Base-by-base conservation (phyloP, 2,888 invertebrate species). In the Podabrus alpinus region DNA sequence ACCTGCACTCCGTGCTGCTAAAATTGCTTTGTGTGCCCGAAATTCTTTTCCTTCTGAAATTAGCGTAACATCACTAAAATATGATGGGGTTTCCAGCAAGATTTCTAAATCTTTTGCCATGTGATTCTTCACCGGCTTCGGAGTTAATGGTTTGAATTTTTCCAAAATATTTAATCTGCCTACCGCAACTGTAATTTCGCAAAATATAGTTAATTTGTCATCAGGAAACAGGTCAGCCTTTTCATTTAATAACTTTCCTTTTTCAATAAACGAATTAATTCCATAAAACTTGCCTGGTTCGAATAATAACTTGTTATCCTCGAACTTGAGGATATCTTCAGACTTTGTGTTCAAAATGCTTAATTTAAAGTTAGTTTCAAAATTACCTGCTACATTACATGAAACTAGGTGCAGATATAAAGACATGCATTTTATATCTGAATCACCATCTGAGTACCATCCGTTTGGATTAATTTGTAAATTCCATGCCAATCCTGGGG, bases 241-340 rank as follows among this genome's bases (percentile, higher is more conserved):
- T 90, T 99, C 99, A 88, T 99, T 99, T 88, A 99, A 90, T 79
- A 99, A 92, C 89, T 99, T 99, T 89, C 99, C 99, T 89, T 99
- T 92, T 86, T 99, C 92, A 81, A 99, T 99, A 88, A 99, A 99
- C 89, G 99, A 99, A 90, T 99, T 99, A 91, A 99, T 99, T 76
- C 99, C 99, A 99, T 99, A 99, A 91, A 99, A 99, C 90, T 99
- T 99, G 83, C 99, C 99, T 90, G 99, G 99, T 78, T 99, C 99
- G 89, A 99, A 99, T 90, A n/a, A n/a, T n/a, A 99, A 93, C 89
- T 99, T 99, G 79, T 93, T 93, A 88, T 93, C 93, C 88, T 98
- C 99, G 99, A 99, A 99, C 83, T 99, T 99, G 92, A 99, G 99
- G 85, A 99, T 99, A 91, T 99, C 99, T 91, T 99, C 99, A 85